Evolutionary conservation across 2,113 vertebrate genomes (phyloP), one percentile per base, ranked within the genome.

Genomic region (Romanogobio albipinnatus): DNA sequence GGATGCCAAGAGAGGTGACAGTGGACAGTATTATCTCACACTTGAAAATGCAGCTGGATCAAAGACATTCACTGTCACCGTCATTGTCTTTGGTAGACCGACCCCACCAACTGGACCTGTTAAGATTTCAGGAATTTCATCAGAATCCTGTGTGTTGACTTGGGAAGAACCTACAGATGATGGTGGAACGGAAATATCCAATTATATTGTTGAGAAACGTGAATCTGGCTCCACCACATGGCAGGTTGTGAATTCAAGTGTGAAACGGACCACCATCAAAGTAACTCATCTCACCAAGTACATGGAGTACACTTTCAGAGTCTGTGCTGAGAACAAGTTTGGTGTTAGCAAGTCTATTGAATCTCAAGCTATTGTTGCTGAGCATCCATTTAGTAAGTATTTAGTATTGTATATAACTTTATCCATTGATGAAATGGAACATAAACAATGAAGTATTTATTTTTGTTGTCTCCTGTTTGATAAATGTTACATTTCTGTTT

Each of bases 171-270:
- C 98, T 86, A 92, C 96, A 88, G 98, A 99, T 88, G 94, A 99
- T 15, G 98, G 98, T 47, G 98, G 98, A 86, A 95, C 93, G 0
- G 97, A 99, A 0, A 97, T 99, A 85, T 95, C 93, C 1, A 99
- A 99, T 90, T 99, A 99, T 89, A 99, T 99, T 83, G 97, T 99
- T 91, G 98, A 99, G 90, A 99, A 99, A 90, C 97, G 98, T 9
- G 97, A 99, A 90, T 97, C 97, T 17, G 97, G 97, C 51, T 95
- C 95, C 78, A 96, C 97, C 82, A 95, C 96, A 62, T 99, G 98
- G 98, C 98, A 99, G 85, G 95, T 99, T 80, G 92, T 99, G 58
- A 99, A 99, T 90, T 99, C 98, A 85, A 99, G 98, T 70, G 96
- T 99, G 84, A 96, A 98, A 92, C 96, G 98, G 85, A 99, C 97